Base-by-base conservation (phyloP, 2,797 vertebrate genomes). In the Malurus splendens region DNA sequence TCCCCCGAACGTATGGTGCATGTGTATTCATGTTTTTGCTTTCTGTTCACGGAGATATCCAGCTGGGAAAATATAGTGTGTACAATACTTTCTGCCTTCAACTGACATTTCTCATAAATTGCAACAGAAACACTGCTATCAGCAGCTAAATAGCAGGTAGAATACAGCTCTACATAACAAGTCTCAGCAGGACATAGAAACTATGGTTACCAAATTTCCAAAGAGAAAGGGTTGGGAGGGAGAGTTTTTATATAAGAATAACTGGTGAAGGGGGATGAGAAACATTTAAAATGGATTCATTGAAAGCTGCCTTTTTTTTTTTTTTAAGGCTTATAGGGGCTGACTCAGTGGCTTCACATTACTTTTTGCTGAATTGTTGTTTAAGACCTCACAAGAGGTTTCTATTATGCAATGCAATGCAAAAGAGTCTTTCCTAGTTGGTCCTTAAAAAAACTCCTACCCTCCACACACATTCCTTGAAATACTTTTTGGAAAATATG, bases 51-150 rank as follows among this genome's bases (percentile, higher is more conserved):
- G 42, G 94, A 97, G 94, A 92, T 87, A 97, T 97, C 97, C 97
- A 97, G 97, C 97, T 98, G 97, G 96, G 97, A 97, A 97, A 97
- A 98, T 97, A 96, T 50, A 97, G 96, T 96, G 96, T 97, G 96
- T 97, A 97, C 97, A 97, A 95, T 97, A 94, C 92, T 96, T 94
- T 94, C 93, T 97, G 96, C 95, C 96, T 98, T 97, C 96, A 95
- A 88, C 96, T 97, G 97, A 97, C 96, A 97, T 96, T 96, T 97
- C 96, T 97, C 92, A 97, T 97, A 97, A 97, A 97, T 97, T 97
- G 95, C 97, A 96, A 93, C 92, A 97, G 97, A 98, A 98, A 97
- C 96, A 97, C 95, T 97, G 96, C 96, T 97, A 97, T 97, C 97
- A 97, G 96, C 95, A 94, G 96, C 96, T 97, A 97, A 98, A 97